Evolutionary conservation across 1,140 invertebrate genomes (phyloP).

Genomic region (Mycetomoellerius zeteki): DNA sequence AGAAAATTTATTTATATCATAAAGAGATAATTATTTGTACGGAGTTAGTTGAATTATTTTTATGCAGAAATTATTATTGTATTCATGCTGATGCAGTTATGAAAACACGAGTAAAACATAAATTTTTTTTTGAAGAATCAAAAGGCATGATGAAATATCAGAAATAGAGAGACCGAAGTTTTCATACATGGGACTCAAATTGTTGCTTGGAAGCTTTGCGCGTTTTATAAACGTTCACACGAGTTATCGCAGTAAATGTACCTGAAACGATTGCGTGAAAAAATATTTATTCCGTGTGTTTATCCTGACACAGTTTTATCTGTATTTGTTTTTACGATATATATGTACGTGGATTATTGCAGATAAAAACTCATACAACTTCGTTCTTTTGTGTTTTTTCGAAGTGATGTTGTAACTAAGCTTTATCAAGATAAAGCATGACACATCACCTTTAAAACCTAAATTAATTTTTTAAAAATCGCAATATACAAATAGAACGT

Average conservation of each 20-base stretch:
- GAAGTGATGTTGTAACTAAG: conserved; percentile 3
- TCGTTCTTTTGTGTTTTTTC: conserved; percentile 28
- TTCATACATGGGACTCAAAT: conserved; percentile 45
- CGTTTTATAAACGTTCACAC: conserved; percentile 42
- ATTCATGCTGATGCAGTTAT: conserved; percentile 15
- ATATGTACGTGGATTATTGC: conserved; percentile 32
- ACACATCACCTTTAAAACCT: conserved; percentile 21
- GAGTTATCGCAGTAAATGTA: conserved; percentile 52
- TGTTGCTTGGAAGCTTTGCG: conserved; percentile 54
- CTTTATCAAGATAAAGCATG: conserved; percentile 31
- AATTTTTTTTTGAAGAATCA: conserved; percentile 38
- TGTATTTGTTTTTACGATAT: conserved; percentile 28
- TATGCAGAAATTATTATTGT: conserved; percentile 1
- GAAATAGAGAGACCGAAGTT: conserved; percentile 35
- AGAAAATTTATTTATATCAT: conserved; percentile 18
- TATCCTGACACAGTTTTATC: conserved; percentile 51
- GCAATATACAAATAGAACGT: background rate
- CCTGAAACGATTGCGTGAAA: conserved; percentile 55
- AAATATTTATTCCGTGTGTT: conserved; percentile 60
- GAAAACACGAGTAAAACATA: conserved; percentile 1
- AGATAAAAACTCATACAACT: conserved; percentile 34
- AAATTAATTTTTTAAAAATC: conserved; percentile 15
- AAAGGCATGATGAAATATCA: conserved; percentile 33
- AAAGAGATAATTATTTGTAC: conserved; percentile 22
- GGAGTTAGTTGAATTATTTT: conserved; percentile 26